These are phyloP conservation scores for Sinosuthora webbiana DNA, from an alignment of 2,113 vertebrate genomes.

Conservation along the genomic window DNA sequence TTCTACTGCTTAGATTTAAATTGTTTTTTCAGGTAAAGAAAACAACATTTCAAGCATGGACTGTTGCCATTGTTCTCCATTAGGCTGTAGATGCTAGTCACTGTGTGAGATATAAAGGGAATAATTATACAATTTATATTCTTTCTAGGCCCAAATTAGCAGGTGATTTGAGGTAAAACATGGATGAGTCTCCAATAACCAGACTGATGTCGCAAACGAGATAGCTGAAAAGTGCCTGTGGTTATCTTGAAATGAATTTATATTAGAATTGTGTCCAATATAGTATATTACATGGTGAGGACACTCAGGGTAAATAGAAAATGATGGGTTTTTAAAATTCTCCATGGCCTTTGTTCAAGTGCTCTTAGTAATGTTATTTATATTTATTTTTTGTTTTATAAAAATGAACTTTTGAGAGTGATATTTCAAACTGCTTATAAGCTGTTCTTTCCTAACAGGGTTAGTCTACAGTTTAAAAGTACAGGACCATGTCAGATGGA, in stretches of 20 bases:
- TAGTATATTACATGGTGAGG: slow-evolving; percentile 56
- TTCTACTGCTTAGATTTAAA: not conserved
- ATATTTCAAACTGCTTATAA: not conserved
- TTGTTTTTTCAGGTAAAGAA: not conserved
- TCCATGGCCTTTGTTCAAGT: not conserved
- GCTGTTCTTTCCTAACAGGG: not conserved
- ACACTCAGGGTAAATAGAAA: slow-evolving; percentile 46
- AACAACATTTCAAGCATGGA: not conserved
- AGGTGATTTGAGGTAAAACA: slow-evolving; percentile 60
- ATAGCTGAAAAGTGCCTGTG: slow-evolving; percentile 40
- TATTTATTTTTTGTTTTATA: not conserved
- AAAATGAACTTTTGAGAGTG: not conserved
- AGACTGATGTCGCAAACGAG: slow-evolving; percentile 26
- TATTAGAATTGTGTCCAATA: slow-evolving; percentile 65
- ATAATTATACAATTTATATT: slow-evolving; percentile 50
- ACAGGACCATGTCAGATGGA: not conserved
- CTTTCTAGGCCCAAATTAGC: slow-evolving; percentile 54
- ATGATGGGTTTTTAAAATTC: not conserved
- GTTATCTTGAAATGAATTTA: slow-evolving; percentile 71
- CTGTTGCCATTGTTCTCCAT: not conserved
- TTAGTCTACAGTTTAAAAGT: not conserved
- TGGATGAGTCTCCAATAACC: slow-evolving; percentile 53
- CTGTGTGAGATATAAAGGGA: not conserved
- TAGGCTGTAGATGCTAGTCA: not conserved
- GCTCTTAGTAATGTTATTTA: slow-evolving; percentile 16